Evolutionary conservation across 2,888 invertebrate species (phyloP).

Genomic region (Pecten maximus): DNA sequence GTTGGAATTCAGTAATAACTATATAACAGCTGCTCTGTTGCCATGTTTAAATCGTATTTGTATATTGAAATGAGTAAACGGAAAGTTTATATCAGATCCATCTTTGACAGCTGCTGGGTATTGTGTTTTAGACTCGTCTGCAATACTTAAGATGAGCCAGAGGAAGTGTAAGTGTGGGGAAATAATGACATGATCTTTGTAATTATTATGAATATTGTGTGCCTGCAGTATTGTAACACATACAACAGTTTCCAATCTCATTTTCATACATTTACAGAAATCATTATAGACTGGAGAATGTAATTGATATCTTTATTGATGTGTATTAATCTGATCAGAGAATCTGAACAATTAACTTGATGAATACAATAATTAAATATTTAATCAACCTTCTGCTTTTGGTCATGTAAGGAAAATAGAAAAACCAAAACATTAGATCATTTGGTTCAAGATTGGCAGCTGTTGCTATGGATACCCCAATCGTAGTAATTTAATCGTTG

Average conservation of each 20-base stretch:
- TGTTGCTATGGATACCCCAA: not conserved
- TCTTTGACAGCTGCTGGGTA: not conserved
- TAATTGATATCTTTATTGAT: no score
- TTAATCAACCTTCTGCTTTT: no score
- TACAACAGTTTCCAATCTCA: not conserved
- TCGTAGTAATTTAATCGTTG: not conserved
- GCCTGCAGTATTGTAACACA: not conserved
- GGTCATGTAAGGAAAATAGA: no score
- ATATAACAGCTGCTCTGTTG: no score
- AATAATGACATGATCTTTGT: not conserved
- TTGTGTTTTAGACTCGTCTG: slow-evolving; percentile 7
- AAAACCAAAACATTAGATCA: not conserved
- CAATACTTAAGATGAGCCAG: not conserved
- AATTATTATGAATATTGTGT: not conserved
- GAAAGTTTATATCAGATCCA: no score
- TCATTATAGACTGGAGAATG: no score
- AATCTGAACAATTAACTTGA: no score
- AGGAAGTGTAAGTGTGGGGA: not conserved
- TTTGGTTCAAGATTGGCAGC: not conserved
- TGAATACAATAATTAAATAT: no score
- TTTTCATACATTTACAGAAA: not conserved
- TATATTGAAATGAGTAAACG: no score
- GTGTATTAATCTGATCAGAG: no score
- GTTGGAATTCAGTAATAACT: no score
- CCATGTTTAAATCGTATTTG: no score